phyloP scores from a whole-genome alignment of 2,888 invertebrate genomes.

The Patella pellucida region DNA sequence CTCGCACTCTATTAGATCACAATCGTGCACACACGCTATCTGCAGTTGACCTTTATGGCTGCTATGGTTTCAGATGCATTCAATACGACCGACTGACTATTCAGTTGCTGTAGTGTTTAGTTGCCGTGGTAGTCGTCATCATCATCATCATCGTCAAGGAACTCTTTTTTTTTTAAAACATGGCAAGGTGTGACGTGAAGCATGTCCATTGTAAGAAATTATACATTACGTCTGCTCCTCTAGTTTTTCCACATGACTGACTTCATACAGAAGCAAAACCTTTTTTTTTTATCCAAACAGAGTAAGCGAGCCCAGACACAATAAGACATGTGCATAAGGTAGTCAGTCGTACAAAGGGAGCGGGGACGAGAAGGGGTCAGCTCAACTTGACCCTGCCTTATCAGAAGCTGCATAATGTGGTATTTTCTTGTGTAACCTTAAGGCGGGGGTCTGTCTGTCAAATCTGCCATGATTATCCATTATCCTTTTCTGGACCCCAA shows the following conservation, averaged over 20 bases:
- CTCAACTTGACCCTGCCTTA: background rate
- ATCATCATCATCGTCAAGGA: no score
- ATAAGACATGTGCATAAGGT: background rate
- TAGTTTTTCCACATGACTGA: no score
- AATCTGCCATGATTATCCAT: background rate
- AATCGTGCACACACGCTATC: background rate
- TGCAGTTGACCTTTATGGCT: constrained; percentile 5
- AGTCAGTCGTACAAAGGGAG: background rate
- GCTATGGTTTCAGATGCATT: constrained; percentile 11
- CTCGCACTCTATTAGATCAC: background rate
- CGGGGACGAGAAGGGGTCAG: background rate
- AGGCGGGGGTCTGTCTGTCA: background rate
- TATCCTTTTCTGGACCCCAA: background rate
- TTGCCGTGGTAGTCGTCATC: no score
- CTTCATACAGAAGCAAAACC: no score
- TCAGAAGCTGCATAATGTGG: constrained; percentile 2
- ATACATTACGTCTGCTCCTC: no score
- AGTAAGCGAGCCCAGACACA: background rate
- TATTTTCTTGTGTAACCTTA: constrained; percentile 3
- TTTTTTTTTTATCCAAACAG: no score
- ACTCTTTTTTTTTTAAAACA: no score
- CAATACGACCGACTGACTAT: background rate
- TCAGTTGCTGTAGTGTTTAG: no score
- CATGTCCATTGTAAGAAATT: background rate
- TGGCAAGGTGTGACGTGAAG: background rate